Percentiles rank a stretch among this genome's conserved stretches.
Evolutionary conservation across 2,888 invertebrate species (phyloP).

Genomic region (Oxystoma pomonae): DNA sequence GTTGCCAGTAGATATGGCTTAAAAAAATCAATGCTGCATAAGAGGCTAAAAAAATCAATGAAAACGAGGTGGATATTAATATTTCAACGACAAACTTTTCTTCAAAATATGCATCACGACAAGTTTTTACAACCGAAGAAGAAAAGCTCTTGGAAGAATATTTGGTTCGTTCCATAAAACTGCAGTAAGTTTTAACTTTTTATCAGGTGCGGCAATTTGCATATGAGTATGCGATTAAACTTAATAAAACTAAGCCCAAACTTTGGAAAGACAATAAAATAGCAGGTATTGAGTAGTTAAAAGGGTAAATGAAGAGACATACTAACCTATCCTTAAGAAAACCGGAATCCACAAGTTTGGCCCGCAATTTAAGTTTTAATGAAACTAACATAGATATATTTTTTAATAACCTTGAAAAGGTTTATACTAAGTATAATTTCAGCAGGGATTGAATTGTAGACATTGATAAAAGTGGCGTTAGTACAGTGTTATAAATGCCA

Average conservation of each 20-base stretch:
- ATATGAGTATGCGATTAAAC: neutral
- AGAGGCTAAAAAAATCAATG: neutral
- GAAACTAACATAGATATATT: neutral
- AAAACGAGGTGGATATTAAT: neutral
- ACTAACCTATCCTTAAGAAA: slow-evolving; percentile 5
- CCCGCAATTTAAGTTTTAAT: slow-evolving; percentile 5
- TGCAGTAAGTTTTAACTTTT: neutral
- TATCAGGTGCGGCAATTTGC: neutral
- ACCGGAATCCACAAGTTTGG: slow-evolving; percentile 6
- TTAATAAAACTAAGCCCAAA: neutral
- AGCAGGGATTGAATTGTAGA: neutral
- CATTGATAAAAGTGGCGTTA: slow-evolving; percentile 6
- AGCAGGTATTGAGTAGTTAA: slow-evolving; percentile 2
- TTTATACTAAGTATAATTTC: neutral
- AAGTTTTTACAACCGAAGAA: neutral
- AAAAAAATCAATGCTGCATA: neutral
- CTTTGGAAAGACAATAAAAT: neutral
- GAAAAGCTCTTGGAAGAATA: neutral
- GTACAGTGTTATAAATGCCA: neutral
- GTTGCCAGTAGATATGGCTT: neutral
- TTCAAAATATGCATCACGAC: neutral
- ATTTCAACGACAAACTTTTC: neutral
- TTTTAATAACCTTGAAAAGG: neutral
- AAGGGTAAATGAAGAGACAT: slow-evolving; percentile 5
- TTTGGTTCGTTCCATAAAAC: neutral